Evolutionary conservation across 1,140 invertebrate species (phyloP), one percentile per base, ranked within the genome.

Genomic region (Melanaphis sacchari): DNA sequence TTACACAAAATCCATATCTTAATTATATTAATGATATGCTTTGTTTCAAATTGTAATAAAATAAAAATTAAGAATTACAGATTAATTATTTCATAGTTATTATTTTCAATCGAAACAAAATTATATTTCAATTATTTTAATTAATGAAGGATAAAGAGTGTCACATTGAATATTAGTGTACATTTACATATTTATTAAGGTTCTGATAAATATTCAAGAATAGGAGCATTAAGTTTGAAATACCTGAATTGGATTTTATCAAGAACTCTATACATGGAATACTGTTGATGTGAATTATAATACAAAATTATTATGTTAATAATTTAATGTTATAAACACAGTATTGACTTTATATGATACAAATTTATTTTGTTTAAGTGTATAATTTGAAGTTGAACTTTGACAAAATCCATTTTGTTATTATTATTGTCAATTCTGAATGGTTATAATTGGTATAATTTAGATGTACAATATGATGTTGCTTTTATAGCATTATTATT

Each of bases 181-280:
- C 46, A 85, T 85, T 85, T 85, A 41, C 84, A 85, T 85, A 43
- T 85, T 85, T 31, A 85, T 85, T 85, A 85, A 85, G n/a, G 26
- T 41, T 46, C 26, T 85, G n/a, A 46, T 85, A 85, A 85, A 85
- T 41, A 85, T 85, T 41, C 41, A 31, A 26, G 8, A 31, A 84
- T 41, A 24, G 22, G 41, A 46, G 18, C 38, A 85, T 85, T 43
- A 43, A 43, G 26, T 31, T 43, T 85, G 8, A 85, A 43, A 85
- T 26, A 31, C 11, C 41, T 31, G 84, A 85, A 85, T 41, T 31
- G 40, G 40, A 41, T 85, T 43, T 43, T 85, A 15, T 41, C 26
- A 22, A 41, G 11, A 31, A 43, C 26, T 41, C 4, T 26, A 8
- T 40, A 41, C 7, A 38, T 8, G 38, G 36, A 31, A 66, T 3